phyloP scores from a whole-genome alignment of 1,140 invertebrate species.

The Contarinia nasturtii region DNA sequence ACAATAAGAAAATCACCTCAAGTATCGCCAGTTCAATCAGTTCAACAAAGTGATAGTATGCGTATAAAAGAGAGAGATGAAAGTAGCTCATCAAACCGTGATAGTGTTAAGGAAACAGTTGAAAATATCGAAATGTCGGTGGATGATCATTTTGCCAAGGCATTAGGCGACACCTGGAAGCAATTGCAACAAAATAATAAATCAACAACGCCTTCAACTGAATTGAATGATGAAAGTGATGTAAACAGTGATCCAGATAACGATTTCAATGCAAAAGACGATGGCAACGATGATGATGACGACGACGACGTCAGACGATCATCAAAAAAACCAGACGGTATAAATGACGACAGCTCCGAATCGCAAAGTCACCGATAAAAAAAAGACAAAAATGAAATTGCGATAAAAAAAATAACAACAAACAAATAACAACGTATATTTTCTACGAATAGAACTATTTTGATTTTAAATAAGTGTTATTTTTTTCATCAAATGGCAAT shows the following conservation, averaged over 20 bases:
- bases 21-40: constrained; percentile 1
- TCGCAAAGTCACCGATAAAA: neutral
- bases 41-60: neutral
- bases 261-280: neutral
- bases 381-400: too few species aligned
- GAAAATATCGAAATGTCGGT: constrained; percentile 37
- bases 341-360: too few species aligned
- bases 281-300: neutral
- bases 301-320: neutral
- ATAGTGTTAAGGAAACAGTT: constrained; percentile 26
- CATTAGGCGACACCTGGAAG: constrained; percentile 72
- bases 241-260: neutral
- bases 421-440: too few species aligned
- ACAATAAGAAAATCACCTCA: constrained; percentile 10
- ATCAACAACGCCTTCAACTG: constrained; percentile 9
- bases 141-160: constrained; percentile 93
- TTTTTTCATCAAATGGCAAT: neutral
- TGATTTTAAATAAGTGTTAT: neutral
- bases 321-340: neutral
- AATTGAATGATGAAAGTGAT: neutral
- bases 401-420: too few species aligned
- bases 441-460: too few species aligned
- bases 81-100: constrained; percentile 11
- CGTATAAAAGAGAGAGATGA: constrained; percentile 10
- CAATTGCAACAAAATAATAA: constrained; percentile 47